Evolutionary conservation across 2,888 invertebrate species (phyloP).

Genomic region (Heliconius ethilla): DNA sequence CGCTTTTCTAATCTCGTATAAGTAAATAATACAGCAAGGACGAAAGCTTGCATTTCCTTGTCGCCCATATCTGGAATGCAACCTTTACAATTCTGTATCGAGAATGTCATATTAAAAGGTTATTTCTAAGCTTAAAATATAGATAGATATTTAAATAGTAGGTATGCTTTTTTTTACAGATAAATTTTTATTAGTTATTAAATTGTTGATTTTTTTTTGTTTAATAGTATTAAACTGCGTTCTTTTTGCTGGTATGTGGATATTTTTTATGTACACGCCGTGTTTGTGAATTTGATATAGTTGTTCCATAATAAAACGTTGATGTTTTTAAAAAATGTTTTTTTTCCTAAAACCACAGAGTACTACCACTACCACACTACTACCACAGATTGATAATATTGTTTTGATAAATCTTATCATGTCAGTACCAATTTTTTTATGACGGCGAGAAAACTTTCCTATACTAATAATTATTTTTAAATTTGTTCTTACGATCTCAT

Average conservation of each 20-base stretch:
- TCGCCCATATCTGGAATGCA: not conserved
- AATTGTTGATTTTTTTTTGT: not conserved
- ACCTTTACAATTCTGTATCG: not conserved
- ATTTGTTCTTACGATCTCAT: not conserved
- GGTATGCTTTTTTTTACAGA: not conserved
- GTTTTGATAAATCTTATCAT: too few species aligned
- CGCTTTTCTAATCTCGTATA: not conserved
- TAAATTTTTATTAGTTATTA: not conserved
- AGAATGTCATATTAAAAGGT: conserved; percentile 6
- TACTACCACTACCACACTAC: too few species aligned
- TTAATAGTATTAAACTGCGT: not conserved
- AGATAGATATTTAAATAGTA: not conserved
- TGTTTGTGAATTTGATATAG: too few species aligned
- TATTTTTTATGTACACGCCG: too few species aligned
- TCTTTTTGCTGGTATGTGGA: too few species aligned
- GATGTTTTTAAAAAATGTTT: too few species aligned
- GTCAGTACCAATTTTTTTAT: not conserved
- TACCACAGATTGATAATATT: too few species aligned
- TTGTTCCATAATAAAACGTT: too few species aligned
- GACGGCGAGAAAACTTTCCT: not conserved
- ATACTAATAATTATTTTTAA: not conserved
- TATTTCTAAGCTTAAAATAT: not conserved
- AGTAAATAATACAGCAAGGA: conserved; percentile 3
- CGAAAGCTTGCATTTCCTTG: conserved; percentile 18
- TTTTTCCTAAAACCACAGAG: too few species aligned